Evolutionary conservation across 2,888 invertebrate species (phyloP), one percentile per base, ranked within the genome.

Genomic region (Lasioglossum marginatum): DNA sequence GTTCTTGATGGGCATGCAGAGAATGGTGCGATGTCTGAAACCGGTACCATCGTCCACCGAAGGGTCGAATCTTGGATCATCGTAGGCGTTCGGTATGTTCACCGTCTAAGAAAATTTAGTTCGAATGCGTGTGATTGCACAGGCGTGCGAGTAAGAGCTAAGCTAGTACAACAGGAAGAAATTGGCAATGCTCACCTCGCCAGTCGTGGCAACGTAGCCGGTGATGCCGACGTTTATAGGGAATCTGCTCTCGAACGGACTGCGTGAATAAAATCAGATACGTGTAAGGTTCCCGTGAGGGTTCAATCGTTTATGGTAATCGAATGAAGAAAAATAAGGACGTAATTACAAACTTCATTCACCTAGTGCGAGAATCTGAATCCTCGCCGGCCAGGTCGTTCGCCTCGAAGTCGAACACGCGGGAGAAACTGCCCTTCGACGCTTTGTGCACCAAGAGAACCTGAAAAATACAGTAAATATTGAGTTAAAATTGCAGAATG

Each of bases 1-100:
- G 95, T 99, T 99, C 96, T 98, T 98, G 93, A 99, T 99, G 78
- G 99, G 98, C 99, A 99, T 99, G 95, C 99, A 99, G 48, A 99
- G 96, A 91, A 99, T 98, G 88, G 98, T 98, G 94, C 97, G 97
- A 96, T 99, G 99, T 92, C 97, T 97, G 96, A 99, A 99, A 85
- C 97, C 97, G 66, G 97, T 97, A 78, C 97, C 97, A 70, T 98
- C 97, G 95, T 99, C 99, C 71, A 98, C 98, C 60, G 97, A 97
- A 1, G 97, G 96, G 96, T 99, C 99, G 96, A 99, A 99, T 89
- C 98, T 96, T 75, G 97, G 96, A 95, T 99, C 99, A 90, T 97
- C 97, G 94, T 99, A 98, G 68, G 98, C 98, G 95, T 98, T 98
- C 81, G 97, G 97, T 93, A 99, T 98, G 95, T 98, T 99, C 88